Percentiles rank a stretch among this genome's conserved stretches.
Conservation (phyloP, 2,113 vertebrate species). For the Bothrops jararaca region DNA sequence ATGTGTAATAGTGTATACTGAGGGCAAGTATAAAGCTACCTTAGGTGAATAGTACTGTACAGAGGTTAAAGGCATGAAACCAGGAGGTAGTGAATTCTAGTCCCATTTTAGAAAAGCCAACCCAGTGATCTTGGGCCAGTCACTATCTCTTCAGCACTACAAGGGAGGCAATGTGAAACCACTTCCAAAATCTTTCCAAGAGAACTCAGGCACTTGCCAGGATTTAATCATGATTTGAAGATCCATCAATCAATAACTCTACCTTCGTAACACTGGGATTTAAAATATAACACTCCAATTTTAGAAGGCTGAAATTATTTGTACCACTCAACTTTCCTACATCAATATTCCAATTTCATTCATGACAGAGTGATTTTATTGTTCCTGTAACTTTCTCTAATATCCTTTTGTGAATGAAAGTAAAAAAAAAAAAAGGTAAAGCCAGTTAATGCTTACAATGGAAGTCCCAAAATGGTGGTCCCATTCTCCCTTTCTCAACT, state of each 20-base stretch:
- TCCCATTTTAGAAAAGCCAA: neutral
- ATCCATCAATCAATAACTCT: neutral
- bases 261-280: neutral
- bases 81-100: neutral
- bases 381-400: neutral
- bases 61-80: neutral
- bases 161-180: neutral
- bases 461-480: neutral
- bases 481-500: neutral
- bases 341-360: neutral
- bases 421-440: neutral
- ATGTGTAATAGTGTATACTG: neutral
- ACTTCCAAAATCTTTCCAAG: neutral
- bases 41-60: neutral
- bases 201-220: neutral
- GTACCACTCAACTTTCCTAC: neutral
- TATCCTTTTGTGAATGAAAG: neutral
- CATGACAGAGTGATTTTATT: neutral
- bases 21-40: neutral
- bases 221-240: neutral
- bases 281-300: neutral
- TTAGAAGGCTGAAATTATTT: neutral
- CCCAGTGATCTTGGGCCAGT: neutral
- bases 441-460: neutral
- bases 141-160: neutral